Base-by-base conservation (phyloP, 2,797 vertebrate species). In the Cryptoblepharus egeriae region DNA sequence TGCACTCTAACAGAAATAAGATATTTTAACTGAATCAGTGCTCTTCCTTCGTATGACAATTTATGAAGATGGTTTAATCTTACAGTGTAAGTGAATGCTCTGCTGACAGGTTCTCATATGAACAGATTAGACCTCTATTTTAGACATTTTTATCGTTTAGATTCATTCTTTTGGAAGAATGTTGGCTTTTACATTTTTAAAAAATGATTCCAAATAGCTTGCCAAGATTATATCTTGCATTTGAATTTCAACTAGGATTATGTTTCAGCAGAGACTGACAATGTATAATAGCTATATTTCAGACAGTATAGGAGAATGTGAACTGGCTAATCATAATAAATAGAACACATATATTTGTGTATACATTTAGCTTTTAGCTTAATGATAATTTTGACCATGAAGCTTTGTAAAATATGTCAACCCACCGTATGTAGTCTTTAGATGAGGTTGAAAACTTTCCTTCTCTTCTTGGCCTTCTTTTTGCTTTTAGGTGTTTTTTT, bases 31-130 rank as follows among this genome's bases (percentile, higher is more conserved):
- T 18, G 24, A 92, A 87, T 81, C 75, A 45, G 15, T 78, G 49
- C 2, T 82, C 81, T 93, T 90, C 71, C 72, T 83, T 85, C 90
- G 88, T 88, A 91, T 90, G 90, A 88, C 88, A 92, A 68, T 88
- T 95, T 92, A 91, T 89, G 87, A 90, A 91, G 88, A 87, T 88
- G 90, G 91, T 95, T 95, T 96, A 93, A 93, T 94, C 87, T 95
- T 93, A 88, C 83, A 58, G 57, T 87, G 82, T 68, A 75, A 92
- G 87, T 71, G 88, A 93, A 91, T 88, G 89, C 91, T 94, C 87
- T 89, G 9, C 88, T 94, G 95, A 91, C 93, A 93, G 87, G 79
- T 90, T 94, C 93, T 94, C 88, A 79, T 88, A 88, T 90, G 86
- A 91, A 84, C 85, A 90, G 91, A 94, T 95, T 90, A 95, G 79